Conservation (phyloP, 2,797 vertebrate species). For the Sebastes taczanowskii region DNA sequence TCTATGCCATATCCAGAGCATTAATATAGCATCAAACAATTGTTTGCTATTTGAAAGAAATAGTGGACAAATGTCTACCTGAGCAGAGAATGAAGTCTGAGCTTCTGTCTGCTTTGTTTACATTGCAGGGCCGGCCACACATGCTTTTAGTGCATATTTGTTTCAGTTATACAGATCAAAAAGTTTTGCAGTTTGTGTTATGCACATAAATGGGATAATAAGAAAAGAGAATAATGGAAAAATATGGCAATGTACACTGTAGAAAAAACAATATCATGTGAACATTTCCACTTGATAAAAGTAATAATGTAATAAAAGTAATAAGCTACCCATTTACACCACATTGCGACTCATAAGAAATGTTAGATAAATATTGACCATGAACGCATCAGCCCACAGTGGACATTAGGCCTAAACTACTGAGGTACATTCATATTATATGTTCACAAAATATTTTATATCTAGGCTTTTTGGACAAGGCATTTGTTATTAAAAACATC, state of each 20-base stretch:
- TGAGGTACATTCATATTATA: background rate
- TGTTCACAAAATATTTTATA: background rate
- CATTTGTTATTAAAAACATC: background rate
- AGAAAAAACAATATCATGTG: background rate
- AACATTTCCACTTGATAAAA: background rate
- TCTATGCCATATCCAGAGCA: too few relatives aligned
- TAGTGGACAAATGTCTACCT: too few relatives aligned
- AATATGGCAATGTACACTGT: background rate
- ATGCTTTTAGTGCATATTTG: background rate
- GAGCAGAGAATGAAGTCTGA: too few relatives aligned
- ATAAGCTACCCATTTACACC: background rate
- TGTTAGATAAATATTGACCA: background rate
- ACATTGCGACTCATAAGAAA: background rate
- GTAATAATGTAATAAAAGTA: background rate
- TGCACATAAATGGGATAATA: background rate
- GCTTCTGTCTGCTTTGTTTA: too few relatives aligned
- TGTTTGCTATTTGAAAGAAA: too few relatives aligned
- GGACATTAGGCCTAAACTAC: background rate
- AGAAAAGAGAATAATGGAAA: background rate
- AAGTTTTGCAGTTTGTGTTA: background rate
- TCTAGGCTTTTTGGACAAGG: background rate
- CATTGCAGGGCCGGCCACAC: accelerated
- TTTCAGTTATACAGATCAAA: background rate
- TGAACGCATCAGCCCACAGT: background rate
- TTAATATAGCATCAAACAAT: too few relatives aligned